These are phyloP conservation scores for Anarsia innoxiella DNA, from an alignment of 2,888 invertebrate genomes.

Conservation along the genomic window DNA sequence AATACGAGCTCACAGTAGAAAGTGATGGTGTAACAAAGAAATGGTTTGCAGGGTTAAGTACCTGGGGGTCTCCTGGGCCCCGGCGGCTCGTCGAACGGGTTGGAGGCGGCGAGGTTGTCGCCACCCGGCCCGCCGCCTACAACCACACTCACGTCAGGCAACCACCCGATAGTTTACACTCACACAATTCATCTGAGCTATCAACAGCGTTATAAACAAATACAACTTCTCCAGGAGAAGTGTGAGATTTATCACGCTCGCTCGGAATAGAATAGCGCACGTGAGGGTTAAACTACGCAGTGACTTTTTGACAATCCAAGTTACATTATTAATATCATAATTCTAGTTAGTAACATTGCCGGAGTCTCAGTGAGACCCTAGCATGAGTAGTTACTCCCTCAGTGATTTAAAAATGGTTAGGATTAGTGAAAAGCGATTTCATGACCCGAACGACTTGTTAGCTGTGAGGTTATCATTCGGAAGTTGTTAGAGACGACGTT, in stretches of 20 bases:
- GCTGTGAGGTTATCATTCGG: slow-evolving; percentile 22
- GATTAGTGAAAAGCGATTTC: slow-evolving; percentile 51
- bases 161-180: slow-evolving; percentile 6
- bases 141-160: slow-evolving; percentile 27
- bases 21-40: slow-evolving; percentile 16
- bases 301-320: too few species aligned
- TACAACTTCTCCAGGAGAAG: slow-evolving; percentile 4
- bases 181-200: not conserved
- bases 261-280: not conserved
- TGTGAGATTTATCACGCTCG: slow-evolving; percentile 1
- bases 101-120: slow-evolving; percentile 89
- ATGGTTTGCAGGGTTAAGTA: slow-evolving; percentile 49
- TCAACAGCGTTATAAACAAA: too few species aligned
- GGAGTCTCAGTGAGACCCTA: not conserved
- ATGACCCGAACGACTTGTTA: slow-evolving; percentile 47
- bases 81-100: slow-evolving; percentile 89
- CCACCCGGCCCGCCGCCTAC: slow-evolving; percentile 71
- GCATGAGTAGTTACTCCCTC: slow-evolving; percentile 19
- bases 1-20: not conserved
- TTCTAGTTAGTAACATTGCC: not conserved
- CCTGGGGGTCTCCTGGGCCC: slow-evolving; percentile 71
- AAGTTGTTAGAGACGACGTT: slow-evolving; percentile 20
- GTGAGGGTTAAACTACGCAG: not conserved
- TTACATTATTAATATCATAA: too few species aligned
- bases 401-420: slow-evolving; percentile 26